Percentiles rank a stretch among this genome's conserved stretches.
Evolutionary conservation across 1,140 invertebrate genomes (phyloP).

Genomic region (Drusus annulatus): DNA sequence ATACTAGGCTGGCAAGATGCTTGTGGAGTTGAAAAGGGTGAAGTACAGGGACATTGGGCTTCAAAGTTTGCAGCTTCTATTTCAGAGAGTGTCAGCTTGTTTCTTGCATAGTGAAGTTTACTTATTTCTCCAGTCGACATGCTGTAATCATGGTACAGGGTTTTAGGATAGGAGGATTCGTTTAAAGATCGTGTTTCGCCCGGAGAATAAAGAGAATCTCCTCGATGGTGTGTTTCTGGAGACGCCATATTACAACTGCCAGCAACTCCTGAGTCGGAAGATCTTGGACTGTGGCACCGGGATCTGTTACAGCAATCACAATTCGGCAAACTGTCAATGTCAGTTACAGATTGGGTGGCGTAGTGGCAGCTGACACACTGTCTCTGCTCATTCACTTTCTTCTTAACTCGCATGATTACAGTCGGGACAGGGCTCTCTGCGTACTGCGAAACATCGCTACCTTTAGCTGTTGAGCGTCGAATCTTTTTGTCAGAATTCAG

Average conservation of each 20-base stretch:
- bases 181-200: constrained; percentile 54
- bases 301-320: constrained; percentile 76
- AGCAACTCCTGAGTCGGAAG: constrained; percentile 88
- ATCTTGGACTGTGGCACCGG: constrained; percentile 76
- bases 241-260: constrained; percentile 83
- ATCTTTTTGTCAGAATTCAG: constrained; percentile 70
- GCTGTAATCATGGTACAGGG: constrained; percentile 50
- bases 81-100: constrained; percentile 71
- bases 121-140: constrained; percentile 57
- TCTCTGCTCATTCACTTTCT: constrained; percentile 55
- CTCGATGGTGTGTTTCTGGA: constrained; percentile 72
- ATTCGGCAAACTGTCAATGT: constrained; percentile 61
- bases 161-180: constrained; percentile 38
- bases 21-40: constrained; percentile 80
- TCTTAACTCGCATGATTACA: constrained; percentile 22
- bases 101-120: constrained; percentile 61
- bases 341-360: constrained; percentile 61
- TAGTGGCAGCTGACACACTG: constrained; percentile 71
- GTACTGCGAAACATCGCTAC: constrained; percentile 61
- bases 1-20: constrained; percentile 73
- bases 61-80: constrained; percentile 79
- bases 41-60: constrained; percentile 80
- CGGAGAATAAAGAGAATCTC: constrained; percentile 61
- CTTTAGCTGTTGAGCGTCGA: constrained; percentile 65
- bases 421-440: constrained; percentile 39